A percentile compares a stretch with the other conserved stretches of the same genome.
These are phyloP conservation scores for Nesidiocoris tenuis DNA, from an alignment of 2,888 invertebrate species.

Conservation along the genomic window DNA sequence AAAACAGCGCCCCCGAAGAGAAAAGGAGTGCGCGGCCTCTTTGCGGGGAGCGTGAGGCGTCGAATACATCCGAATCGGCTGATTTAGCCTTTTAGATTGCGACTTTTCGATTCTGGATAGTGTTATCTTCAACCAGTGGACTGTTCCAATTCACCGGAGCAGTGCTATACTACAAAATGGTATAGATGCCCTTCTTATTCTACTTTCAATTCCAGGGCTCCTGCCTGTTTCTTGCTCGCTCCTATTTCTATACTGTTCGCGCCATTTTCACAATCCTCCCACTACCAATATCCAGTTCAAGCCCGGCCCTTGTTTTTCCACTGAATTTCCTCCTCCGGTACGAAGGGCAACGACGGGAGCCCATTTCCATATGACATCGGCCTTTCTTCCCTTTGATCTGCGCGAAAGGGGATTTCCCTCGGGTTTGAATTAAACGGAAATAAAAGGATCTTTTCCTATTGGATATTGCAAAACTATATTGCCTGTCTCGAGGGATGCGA, in stretches of 20 bases:
- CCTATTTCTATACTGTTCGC: constrained; percentile 35
- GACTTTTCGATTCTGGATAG: constrained; percentile 16
- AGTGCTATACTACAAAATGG: not conserved
- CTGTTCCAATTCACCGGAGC: not conserved
- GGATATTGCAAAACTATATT: constrained; percentile 41
- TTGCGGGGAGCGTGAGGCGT: constrained; percentile 3
- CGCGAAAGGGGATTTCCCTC: constrained; percentile 40
- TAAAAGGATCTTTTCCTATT: constrained; percentile 39
- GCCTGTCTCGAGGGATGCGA: not conserved
- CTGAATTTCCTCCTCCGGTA: constrained; percentile 34
- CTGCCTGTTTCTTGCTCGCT: not conserved
- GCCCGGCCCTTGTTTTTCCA: constrained; percentile 33
- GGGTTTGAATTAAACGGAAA: constrained; percentile 44
- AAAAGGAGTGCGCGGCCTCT: not conserved
- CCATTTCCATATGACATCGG: constrained; percentile 41
- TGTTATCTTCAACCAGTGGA: constrained; percentile 35
- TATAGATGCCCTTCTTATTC: constrained; percentile 16
- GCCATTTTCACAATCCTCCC: constrained; percentile 35
- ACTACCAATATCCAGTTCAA: constrained; percentile 32
- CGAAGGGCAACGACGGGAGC: constrained; percentile 4
- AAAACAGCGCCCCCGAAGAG: not conserved
- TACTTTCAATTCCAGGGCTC: constrained; percentile 40
- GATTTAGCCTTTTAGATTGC: constrained; percentile 33
- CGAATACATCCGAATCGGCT: constrained; percentile 41
- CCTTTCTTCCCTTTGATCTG: constrained; percentile 40